phyloP scores from a whole-genome alignment of 2,888 invertebrate genomes.

The Fragum sueziense region DNA sequence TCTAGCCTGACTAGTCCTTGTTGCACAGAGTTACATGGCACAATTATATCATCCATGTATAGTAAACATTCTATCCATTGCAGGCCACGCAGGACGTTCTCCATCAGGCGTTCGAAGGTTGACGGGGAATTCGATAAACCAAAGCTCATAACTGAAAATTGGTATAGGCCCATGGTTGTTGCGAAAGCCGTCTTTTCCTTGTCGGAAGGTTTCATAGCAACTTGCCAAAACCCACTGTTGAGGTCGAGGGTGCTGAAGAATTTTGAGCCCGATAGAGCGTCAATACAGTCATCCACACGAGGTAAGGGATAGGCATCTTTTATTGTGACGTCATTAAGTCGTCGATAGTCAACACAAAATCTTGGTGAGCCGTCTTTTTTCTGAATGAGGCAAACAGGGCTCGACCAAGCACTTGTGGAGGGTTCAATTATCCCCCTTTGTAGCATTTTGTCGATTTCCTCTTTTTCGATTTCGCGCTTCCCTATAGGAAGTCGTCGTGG shows the following conservation, averaged over 20 bases:
- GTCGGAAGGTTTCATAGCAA: constrained; percentile 48
- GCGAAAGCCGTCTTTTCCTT: constrained; percentile 65
- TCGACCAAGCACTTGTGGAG: constrained; percentile 54
- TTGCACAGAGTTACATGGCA: neutral
- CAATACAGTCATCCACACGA: constrained; percentile 56
- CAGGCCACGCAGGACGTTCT: no score
- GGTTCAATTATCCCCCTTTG: constrained; percentile 43
- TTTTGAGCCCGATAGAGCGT: constrained; percentile 47
- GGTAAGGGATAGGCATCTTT: constrained; percentile 66
- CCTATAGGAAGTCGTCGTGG: constrained; percentile 2
- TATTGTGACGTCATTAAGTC: constrained; percentile 59
- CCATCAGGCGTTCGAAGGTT: no score
- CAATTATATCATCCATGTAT: constrained; percentile 22
- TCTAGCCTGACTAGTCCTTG: constrained; percentile 17
- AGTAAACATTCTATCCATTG: no score
- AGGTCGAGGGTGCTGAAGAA: constrained; percentile 62
- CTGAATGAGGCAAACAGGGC: no score
- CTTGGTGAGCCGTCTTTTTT: constrained; percentile 43
- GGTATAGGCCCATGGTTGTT: constrained; percentile 40
- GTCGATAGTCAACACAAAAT: constrained; percentile 58
- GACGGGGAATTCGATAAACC: no score
- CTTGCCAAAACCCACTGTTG: constrained; percentile 63
- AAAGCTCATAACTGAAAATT: no score
- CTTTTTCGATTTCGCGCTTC: constrained; percentile 28
- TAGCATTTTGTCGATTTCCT: constrained; percentile 39